These are phyloP conservation scores for Pseudococcus viburni DNA, from an alignment of 2,888 invertebrate genomes.

Conservation along the genomic window DNA sequence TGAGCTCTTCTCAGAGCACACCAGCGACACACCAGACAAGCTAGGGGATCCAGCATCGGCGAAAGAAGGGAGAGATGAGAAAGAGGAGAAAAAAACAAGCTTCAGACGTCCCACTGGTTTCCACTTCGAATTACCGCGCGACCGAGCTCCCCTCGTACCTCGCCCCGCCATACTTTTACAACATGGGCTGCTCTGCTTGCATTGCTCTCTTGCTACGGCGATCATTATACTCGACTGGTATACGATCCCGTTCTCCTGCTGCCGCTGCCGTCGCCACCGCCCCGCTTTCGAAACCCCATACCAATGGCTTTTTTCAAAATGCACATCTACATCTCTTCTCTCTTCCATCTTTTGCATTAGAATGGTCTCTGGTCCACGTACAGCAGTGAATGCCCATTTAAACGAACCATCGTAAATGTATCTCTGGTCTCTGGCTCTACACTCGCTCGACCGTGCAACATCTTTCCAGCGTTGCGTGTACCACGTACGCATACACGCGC, in stretches of 20 bases:
- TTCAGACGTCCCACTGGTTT: conserved; percentile 47
- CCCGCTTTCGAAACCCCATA: neutral
- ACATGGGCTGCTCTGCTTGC: conserved; percentile 19
- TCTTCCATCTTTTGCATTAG: neutral
- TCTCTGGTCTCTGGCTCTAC: neutral
- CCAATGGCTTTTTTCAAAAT: conserved; percentile 21
- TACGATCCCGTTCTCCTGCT: neutral
- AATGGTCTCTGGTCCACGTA: neutral
- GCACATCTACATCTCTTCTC: neutral
- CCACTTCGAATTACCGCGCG: neutral
- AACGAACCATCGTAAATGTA: neutral
- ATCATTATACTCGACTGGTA: conserved; percentile 10
- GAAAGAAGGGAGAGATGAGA: neutral
- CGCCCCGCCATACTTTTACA: neutral
- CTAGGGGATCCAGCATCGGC: neutral
- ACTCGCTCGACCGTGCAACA: neutral
- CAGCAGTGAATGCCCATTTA: neutral
- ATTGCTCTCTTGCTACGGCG: neutral
- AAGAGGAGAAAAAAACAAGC: conserved; percentile 17
- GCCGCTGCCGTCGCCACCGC: neutral
- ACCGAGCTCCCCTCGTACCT: neutral
- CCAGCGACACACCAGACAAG: neutral
- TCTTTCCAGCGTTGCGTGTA: neutral
- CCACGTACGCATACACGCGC: neutral
- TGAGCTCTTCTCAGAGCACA: neutral